Evolutionary conservation across 2,888 invertebrate genomes (phyloP), one percentile per base, ranked within the genome.

Genomic region (Protophormia terraenovae): DNA sequence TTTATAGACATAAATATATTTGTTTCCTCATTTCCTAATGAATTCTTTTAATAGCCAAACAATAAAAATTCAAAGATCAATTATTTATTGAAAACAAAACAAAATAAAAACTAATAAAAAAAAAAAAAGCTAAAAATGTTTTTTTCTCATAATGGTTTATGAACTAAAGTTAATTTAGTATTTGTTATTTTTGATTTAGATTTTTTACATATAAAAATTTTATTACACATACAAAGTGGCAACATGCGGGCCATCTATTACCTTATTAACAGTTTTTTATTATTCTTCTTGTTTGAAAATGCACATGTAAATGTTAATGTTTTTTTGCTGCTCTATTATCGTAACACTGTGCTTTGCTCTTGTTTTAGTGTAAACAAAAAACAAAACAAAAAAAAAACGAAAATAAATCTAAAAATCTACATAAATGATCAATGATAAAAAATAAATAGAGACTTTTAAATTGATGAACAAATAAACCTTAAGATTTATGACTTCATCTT

Each of bases 401-500:
- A 60, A 60, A 55, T 45, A 45, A 69, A 64, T 76, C 76, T 76
- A 64, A 53, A 38, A 67, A 75, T 69, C 75, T 69, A 41, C 55
- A 76, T 82, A 76, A 76, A 76, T 64, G 82, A 82, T 76, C 71
- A 71, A 66, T 82, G 76, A 82, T 82, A 71, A 41, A 53, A 73
- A 81, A 60, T 19, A 71, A 71, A 78, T 47, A 62, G 66, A 71
- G 24, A 27, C 32, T 62, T 71, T 83, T 55, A 66, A 83, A 83
- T 83, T 83, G 82, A 76, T 83, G 64, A 78, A 78, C 78, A 85
- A 85, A 82, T 82, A 85, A 75, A 82, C 78, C 73, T 60, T 19
- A 71, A 85, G 82, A 85, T 85, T 85, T 85, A 85, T 79, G 82
- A 85, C 85, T 85, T 85, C 75, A 85, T 85, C 67, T 79, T 71